These are phyloP conservation scores for Telenomus remus DNA, from an alignment of 1,140 invertebrate genomes.

Conservation along the genomic window DNA sequence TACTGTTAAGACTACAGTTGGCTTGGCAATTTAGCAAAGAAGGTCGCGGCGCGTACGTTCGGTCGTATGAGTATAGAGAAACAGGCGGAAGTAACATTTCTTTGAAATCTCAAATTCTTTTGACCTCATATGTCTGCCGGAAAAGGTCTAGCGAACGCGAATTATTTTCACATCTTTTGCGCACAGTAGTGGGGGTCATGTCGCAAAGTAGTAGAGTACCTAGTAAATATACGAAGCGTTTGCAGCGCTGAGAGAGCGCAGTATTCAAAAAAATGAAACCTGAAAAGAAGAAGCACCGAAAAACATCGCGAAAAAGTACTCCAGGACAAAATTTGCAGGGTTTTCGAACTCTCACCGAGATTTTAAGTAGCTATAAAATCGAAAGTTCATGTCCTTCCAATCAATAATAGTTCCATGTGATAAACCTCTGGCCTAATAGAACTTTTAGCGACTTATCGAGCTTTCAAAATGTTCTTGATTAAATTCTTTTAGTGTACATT, in stretches of 20 bases:
- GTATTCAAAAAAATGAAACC: slow-evolving; percentile 36
- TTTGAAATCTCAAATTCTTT: slow-evolving; percentile 51
- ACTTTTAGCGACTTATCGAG: no score
- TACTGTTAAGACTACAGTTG: slow-evolving; percentile 26
- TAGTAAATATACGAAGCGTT: slow-evolving; percentile 49
- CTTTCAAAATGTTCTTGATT: no score
- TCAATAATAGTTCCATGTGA: no score
- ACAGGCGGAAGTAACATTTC: slow-evolving; percentile 27
- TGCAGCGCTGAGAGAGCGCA: slow-evolving; percentile 28
- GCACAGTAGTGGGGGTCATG: slow-evolving; percentile 11
- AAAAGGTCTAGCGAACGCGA: slow-evolving; percentile 37
- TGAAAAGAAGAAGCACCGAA: slow-evolving; percentile 31
- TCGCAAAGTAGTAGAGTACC: slow-evolving; percentile 54
- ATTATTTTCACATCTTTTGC: slow-evolving; percentile 58
- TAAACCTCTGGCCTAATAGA: no score
- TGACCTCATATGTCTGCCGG: slow-evolving; percentile 43
- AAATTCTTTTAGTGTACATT: no score
- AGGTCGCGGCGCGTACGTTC: slow-evolving; percentile 12
- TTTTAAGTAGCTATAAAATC: slow-evolving; percentile 42
- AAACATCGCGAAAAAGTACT: slow-evolving; percentile 40
- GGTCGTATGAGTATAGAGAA: slow-evolving; percentile 18
- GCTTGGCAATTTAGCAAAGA: slow-evolving; percentile 17
- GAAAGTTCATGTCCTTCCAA: no score
- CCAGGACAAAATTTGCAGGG: slow-evolving; percentile 54
- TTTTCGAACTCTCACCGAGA: slow-evolving; percentile 32